A percentile compares a stretch with the other conserved stretches of the same genome.
Conservation (phyloP, 1,140 invertebrate genomes). For the Papilio aristodemus region DNA sequence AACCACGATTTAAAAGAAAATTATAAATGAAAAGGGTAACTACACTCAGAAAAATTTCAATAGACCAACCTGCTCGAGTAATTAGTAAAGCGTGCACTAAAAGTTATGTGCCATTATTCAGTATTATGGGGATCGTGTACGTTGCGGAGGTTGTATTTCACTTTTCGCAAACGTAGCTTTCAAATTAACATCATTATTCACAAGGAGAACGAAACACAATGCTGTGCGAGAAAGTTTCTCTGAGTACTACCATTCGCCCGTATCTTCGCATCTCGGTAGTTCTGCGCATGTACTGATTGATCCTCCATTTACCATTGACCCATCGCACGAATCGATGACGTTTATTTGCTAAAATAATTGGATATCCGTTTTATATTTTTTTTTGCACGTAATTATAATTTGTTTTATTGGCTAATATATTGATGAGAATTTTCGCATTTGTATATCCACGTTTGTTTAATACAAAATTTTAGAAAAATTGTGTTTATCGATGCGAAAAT, state of each 20-base stretch:
- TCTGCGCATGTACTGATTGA: slow-evolving; percentile 43
- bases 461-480: background rate
- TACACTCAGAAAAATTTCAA: slow-evolving; percentile 15
- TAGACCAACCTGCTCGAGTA: slow-evolving; percentile 3
- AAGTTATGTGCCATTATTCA: slow-evolving; percentile 28
- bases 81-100: slow-evolving; percentile 18
- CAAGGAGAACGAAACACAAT: slow-evolving; percentile 24
- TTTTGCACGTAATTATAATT: slow-evolving; percentile 29
- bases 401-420: slow-evolving; percentile 18
- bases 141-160: slow-evolving; percentile 15
- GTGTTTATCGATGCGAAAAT: slow-evolving; percentile 18
- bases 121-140: slow-evolving; percentile 15
- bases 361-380: background rate
- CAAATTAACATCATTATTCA: slow-evolving; percentile 35
- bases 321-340: slow-evolving; percentile 48
- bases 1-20: background rate
- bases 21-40: background rate
- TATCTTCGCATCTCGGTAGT: slow-evolving; percentile 13
- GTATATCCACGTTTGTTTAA: background rate
- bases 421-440: slow-evolving; percentile 13
- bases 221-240: slow-evolving; percentile 24
- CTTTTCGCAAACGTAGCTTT: slow-evolving; percentile 20
- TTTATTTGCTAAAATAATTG: no score
- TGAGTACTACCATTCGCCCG: background rate
- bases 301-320: slow-evolving; percentile 44